These are phyloP conservation scores for Gopherus flavomarginatus DNA, from an alignment of 2,113 vertebrate species.

Conservation along the genomic window DNA sequence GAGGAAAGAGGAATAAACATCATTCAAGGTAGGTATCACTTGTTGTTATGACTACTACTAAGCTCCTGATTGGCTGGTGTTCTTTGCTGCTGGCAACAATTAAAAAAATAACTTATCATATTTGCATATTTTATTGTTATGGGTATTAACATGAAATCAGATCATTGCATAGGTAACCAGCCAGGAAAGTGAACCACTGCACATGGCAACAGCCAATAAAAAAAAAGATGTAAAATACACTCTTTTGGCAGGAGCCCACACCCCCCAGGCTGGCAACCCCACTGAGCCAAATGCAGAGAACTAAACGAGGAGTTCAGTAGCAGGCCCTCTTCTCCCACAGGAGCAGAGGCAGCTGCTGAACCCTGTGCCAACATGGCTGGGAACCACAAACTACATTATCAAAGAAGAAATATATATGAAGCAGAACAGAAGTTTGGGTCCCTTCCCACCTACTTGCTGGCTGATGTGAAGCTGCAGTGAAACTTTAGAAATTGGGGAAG, in stretches of 20 bases:
- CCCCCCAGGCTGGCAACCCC: not conserved
- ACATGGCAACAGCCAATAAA: not conserved
- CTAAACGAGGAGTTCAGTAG: not conserved
- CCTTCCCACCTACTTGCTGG: not conserved
- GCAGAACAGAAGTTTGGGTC: not conserved
- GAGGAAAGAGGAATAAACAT: not conserved
- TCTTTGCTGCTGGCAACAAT: not conserved
- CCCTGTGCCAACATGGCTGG: not conserved
- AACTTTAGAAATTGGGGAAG: not conserved
- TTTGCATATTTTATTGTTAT: not conserved
- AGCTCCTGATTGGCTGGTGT: not conserved
- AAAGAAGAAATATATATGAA: not conserved
- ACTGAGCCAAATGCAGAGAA: not conserved
- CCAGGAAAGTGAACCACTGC: not conserved
- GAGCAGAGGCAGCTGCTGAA: not conserved
- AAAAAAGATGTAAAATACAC: not conserved
- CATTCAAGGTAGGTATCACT: not conserved
- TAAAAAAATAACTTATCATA: not conserved
- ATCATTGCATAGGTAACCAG: not conserved
- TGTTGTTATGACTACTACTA: not conserved
- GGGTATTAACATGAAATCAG: not conserved
- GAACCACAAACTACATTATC: not conserved
- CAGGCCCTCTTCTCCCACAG: not conserved
- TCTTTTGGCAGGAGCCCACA: not conserved
- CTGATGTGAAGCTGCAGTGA: not conserved